Percentiles rank a stretch among this genome's conserved stretches.
Conservation (phyloP, 2,888 invertebrate species). For the Julus scanicus region DNA sequence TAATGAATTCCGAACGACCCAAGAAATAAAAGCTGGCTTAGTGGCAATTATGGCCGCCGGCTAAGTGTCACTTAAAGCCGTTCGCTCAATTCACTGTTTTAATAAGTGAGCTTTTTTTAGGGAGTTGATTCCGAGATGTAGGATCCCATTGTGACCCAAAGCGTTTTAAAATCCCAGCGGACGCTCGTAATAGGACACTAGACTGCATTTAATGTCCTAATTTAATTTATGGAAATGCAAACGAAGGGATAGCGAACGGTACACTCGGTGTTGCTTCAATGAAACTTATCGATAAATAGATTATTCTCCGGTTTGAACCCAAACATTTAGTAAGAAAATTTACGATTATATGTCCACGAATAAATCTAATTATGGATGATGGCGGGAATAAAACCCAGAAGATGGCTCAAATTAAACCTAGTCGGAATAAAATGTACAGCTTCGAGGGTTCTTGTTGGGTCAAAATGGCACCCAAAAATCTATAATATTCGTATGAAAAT, state of each 20-base stretch:
- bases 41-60: background rate
- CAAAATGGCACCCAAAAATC: too few species aligned
- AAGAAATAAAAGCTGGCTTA: background rate
- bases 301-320: constrained; percentile 10
- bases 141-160: background rate
- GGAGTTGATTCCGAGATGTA: background rate
- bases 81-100: background rate
- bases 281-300: background rate
- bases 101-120: constrained; percentile 10
- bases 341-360: background rate
- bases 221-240: constrained; percentile 18
- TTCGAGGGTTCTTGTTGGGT: too few species aligned
- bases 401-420: background rate
- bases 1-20: background rate
- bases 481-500: too few species aligned
- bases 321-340: background rate
- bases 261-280: background rate
- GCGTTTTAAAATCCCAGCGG: background rate
- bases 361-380: constrained; percentile 6
- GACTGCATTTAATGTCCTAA: background rate
- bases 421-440: background rate
- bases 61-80: constrained; percentile 6
- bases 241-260: background rate
- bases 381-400: background rate
- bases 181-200: background rate